Base-by-base conservation (phyloP, 2,888 invertebrate species). In the Polia nebulosa region DNA sequence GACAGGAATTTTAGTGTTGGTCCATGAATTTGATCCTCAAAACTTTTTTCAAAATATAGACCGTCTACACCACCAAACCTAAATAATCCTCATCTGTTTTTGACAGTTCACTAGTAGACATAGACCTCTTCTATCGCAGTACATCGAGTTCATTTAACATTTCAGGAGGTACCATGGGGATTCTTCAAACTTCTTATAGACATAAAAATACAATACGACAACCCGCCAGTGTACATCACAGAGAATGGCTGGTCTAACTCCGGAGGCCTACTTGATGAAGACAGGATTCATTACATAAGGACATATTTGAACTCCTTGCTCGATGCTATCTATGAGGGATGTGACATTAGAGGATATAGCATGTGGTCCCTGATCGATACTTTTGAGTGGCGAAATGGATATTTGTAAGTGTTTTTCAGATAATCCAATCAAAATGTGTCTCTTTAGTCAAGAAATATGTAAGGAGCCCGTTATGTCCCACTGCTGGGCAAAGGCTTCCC, bases 341-440 rank as follows among this genome's bases (percentile, higher is more conserved):
- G 95, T 64, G 90, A 96, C 77, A 86, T 96, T 1, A 88, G 81
- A 67, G 96, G 96, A 0, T 97, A 97, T 83, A 94, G 96, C 0
- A 95, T 94, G 0, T 97, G 97, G 97, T 96, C 96, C 36, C 88
- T 97, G 7, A 94, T 97, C 85, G 97, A 97, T 81, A 97, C 96
- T 80, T 97, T 97, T 81, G 97, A 97, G 87, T 97, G 97, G 97
- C 87, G 87, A 17, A 81, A 84, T 49, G 97, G 97, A 39, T 97
- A 96, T 83, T 92, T 88, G 95, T 96, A 87, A 94, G 95, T 72
- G 17, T 22, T 25, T 25, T 6, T 27, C 27, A 27, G 8, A 27
- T 3, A 44, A 44, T 41, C 41, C 5, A 3, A 36, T 36, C 3
- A 36, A 36, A 36, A 36, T 15, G n/a, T n/a, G n/a, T n/a, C n/a